These are phyloP conservation scores for Sturmia bella DNA, from an alignment of 2,888 invertebrate genomes.

Conservation along the genomic window DNA sequence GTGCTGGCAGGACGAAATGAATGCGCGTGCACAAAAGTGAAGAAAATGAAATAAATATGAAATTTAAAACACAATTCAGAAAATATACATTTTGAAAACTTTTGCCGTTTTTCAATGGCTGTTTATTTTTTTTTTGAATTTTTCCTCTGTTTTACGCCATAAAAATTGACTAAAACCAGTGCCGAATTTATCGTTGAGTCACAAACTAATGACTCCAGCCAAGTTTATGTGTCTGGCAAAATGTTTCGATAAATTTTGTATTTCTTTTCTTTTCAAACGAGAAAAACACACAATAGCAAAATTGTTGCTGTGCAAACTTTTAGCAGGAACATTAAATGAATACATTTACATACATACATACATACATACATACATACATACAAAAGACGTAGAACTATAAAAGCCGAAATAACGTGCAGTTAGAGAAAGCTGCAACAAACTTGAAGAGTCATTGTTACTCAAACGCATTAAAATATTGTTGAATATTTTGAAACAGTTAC, in stretches of 20 bases:
- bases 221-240: conserved; percentile 70
- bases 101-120: conserved; percentile 32
- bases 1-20: conserved; percentile 4
- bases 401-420: conserved; percentile 2
- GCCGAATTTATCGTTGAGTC: conserved; percentile 69
- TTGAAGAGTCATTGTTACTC: conserved; percentile 34
- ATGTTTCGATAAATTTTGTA: conserved; percentile 69
- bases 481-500: conserved; percentile 10
- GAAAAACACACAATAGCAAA: conserved; percentile 23
- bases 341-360: conserved; percentile 13
- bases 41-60: conserved; percentile 11
- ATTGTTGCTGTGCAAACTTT: conserved; percentile 30
- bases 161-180: conserved; percentile 68
- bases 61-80: conserved; percentile 40
- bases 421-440: conserved; percentile 52
- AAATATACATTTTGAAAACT: conserved; percentile 54
- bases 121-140: background rate
- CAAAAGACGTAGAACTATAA: conserved; percentile 1
- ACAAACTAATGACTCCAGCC: conserved; percentile 69
- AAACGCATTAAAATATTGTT: conserved; percentile 36
- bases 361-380: conserved; percentile 13
- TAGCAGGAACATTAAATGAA: conserved; percentile 34
- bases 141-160: conserved; percentile 55
- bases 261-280: conserved; percentile 59
- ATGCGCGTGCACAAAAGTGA: background rate